phyloP scores from a whole-genome alignment of 2,113 vertebrate genomes.

The Murina feae region DNA sequence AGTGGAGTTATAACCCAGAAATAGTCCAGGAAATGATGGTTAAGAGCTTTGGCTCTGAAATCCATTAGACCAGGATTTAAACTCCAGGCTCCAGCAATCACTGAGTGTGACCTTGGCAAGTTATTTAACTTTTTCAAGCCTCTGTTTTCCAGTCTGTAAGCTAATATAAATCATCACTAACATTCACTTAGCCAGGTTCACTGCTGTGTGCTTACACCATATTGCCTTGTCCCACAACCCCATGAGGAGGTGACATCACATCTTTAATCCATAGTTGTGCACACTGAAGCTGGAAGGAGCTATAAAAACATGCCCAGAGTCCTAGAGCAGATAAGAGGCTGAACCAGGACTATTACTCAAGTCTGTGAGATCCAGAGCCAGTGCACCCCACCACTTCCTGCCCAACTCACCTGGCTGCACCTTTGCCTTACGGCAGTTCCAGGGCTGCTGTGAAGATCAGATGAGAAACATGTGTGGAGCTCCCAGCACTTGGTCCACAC shows the following conservation, averaged over 20 bases:
- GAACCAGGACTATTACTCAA: not conserved
- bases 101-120: not conserved
- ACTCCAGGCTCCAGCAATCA: not conserved
- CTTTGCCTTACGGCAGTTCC: not conserved
- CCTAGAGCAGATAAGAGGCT: not conserved
- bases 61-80: not conserved
- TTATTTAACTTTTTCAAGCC: not conserved
- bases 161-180: not conserved
- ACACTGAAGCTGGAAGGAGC: not conserved
- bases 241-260: not conserved
- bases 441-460: not conserved
- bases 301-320: not conserved
- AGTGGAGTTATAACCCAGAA: not conserved
- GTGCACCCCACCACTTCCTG: too few species aligned
- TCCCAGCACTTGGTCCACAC: rapidly evolving
- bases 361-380: not conserved
- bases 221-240: not conserved
- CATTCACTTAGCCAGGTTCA: not conserved
- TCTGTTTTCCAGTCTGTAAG: not conserved
- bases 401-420: not conserved
- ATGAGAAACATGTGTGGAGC: not conserved
- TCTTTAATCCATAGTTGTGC: not conserved
- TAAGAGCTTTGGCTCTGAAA: not conserved
- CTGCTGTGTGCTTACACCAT: not conserved
- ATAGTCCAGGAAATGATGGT: not conserved